Evolutionary conservation across 2,797 vertebrate genomes (phyloP), one percentile per base, ranked within the genome.

Genomic region (Huso huso): DNA sequence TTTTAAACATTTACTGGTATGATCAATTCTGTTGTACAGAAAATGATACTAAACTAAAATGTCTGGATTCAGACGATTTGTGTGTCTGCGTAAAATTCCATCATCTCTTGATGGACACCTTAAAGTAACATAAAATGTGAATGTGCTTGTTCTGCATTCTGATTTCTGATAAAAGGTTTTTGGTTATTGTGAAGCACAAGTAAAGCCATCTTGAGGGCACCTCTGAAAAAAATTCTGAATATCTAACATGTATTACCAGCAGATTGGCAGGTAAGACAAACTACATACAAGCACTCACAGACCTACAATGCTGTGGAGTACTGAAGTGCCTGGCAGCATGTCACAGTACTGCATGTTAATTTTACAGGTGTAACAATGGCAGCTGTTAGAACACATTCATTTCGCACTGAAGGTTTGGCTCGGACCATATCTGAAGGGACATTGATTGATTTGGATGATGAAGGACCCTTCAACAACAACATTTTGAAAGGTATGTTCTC

Each of bases 371-470:
- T 82, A 78, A 89, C 81, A 72, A 95, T 95, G 93, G 88, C 93
- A 72, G 86, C 85, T 64, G 84, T 71, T 75, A 87, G 79, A 78
- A 72, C 79, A 75, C 82, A 67, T 64, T 87, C 88, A 61, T 72
- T 76, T 71, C 82, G 67, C 53, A 72, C 76, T 71, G 83, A 80
- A 70, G 91, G 89, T 83, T 86, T 94, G 63, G 82, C 86, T 76
- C 81, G 82, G 66, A 95, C 92, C 79, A 92, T 76, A 75, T 97
- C 95, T 48, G 94, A 96, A 78, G 94, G 95, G 37, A 91, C 88
- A 51, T 82, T 98, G 75, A 86, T 94, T 73, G 94, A 97, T 71
- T 79, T 92, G 71, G 87, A 91, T 70, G 87, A 89, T 15, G 73
- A 0, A 68, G 72, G 67, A 59, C 68, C 83, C 67, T 76, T 86